These are phyloP conservation scores for Auanema sp. DNA, from an alignment of 2,888 invertebrate species.

Conservation along the genomic window DNA sequence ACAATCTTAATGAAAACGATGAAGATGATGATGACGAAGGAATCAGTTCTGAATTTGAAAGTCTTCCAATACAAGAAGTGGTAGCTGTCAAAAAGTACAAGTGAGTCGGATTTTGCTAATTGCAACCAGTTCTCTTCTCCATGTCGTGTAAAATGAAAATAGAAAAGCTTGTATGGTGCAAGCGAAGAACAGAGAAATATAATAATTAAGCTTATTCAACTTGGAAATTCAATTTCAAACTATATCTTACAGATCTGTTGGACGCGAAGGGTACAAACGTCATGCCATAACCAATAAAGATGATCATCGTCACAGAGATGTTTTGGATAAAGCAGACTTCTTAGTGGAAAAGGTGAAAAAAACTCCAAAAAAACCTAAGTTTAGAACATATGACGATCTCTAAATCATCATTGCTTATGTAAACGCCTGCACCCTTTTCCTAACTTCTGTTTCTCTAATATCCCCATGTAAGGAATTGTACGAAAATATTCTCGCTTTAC, in stretches of 20 bases:
- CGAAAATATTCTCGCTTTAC: too few relatives aligned
- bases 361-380: neutral
- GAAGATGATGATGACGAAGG: constrained; percentile 8
- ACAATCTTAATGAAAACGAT: constrained; percentile 19
- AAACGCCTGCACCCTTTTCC: too few relatives aligned
- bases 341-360: constrained; percentile 56
- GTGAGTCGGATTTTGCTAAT: constrained; percentile 6
- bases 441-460: too few relatives aligned
- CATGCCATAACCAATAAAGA: constrained; percentile 58
- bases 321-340: constrained; percentile 54
- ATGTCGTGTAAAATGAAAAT: neutral
- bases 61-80: constrained; percentile 14
- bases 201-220: too few relatives aligned
- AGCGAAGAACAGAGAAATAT: too few relatives aligned
- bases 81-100: constrained; percentile 26
- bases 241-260: constrained; percentile 25
- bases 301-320: constrained; percentile 51
- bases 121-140: neutral
- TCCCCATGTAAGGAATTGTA: too few relatives aligned
- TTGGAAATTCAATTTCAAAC: too few relatives aligned
- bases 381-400: too few relatives aligned
- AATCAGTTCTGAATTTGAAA: neutral
- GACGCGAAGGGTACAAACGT: constrained; percentile 46
- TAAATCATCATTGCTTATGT: too few relatives aligned
- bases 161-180: neutral